Conservation (phyloP, 2,888 invertebrate species). For the Coremacera marginata region DNA sequence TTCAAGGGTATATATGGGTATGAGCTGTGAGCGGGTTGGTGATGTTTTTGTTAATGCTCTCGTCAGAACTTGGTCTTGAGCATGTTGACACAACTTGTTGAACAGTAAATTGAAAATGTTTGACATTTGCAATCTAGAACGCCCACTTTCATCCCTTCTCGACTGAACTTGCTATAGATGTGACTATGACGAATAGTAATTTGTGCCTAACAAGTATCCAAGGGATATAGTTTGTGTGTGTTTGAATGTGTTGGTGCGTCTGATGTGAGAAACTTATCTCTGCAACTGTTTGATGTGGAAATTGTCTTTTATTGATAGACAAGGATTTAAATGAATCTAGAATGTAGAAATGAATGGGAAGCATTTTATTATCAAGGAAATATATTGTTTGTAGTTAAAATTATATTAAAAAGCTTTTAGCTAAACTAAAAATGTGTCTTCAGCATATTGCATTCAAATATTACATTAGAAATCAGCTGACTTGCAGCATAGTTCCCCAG, state of each 20-base stretch:
- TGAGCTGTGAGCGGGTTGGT: not conserved
- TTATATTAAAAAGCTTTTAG: too few species aligned
- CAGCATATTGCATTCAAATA: too few species aligned
- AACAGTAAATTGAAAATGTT: conserved; percentile 31
- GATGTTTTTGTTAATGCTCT: not conserved
- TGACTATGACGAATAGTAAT: not conserved
- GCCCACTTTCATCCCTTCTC: not conserved
- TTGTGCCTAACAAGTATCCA: not conserved
- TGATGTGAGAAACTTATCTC: too few species aligned
- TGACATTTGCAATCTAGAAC: not conserved
- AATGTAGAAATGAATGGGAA: too few species aligned
- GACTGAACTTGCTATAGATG: not conserved
- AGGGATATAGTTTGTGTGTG: not conserved
- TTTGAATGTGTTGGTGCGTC: not conserved
- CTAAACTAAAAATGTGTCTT: too few species aligned
- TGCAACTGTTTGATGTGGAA: too few species aligned
- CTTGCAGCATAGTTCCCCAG: too few species aligned
- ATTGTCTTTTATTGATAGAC: too few species aligned
- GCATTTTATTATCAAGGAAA: too few species aligned
- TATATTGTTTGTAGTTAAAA: too few species aligned
- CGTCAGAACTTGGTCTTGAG: not conserved
- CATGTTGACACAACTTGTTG: conserved; percentile 22
- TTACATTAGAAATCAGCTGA: too few species aligned
- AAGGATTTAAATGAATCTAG: too few species aligned
- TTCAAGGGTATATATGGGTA: not conserved